These are phyloP conservation scores for Crypturellus undulatus DNA, from an alignment of 2,113 vertebrate genomes.

Conservation along the genomic window DNA sequence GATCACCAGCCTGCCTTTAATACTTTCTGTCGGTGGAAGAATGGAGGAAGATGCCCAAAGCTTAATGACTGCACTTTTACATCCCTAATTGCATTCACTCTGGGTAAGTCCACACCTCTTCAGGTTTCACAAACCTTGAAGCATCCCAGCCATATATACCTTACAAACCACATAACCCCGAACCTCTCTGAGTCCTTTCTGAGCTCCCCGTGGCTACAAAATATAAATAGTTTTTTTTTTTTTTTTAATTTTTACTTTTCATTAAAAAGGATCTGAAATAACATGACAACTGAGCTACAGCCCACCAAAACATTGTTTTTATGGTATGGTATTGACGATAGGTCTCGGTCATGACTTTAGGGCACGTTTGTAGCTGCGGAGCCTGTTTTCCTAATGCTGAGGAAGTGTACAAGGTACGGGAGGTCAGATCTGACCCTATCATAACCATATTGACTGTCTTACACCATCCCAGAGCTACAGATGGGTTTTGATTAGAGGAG, in stretches of 20 bases:
- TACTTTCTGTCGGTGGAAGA: not conserved
- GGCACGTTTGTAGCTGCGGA: not conserved
- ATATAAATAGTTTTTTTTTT: not conserved
- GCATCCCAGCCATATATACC: not conserved
- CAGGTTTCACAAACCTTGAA: not conserved
- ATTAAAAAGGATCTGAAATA: not conserved
- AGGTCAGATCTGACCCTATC: not conserved
- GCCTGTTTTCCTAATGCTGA: not conserved
- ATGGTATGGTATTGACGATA: not conserved
- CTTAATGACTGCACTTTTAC: not conserved
- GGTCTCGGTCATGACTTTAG: not conserved
- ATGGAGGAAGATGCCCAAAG: not conserved
- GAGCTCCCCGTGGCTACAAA: not conserved
- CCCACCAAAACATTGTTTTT: not conserved
- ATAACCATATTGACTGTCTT: not conserved
- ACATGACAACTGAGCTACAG: not conserved
- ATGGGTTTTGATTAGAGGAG: not conserved
- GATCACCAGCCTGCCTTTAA: not conserved
- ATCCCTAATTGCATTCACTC: not conserved
- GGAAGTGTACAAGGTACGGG: not conserved
- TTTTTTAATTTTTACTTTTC: no score
- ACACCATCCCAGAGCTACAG: rapidly evolving
- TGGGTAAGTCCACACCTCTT: not conserved
- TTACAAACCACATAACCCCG: not conserved
- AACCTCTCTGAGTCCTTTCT: not conserved